Percentiles rank a stretch among this genome's conserved stretches.
These are phyloP conservation scores for Blennius ocellaris DNA, from an alignment of 2,113 vertebrate genomes.

Conservation along the genomic window DNA sequence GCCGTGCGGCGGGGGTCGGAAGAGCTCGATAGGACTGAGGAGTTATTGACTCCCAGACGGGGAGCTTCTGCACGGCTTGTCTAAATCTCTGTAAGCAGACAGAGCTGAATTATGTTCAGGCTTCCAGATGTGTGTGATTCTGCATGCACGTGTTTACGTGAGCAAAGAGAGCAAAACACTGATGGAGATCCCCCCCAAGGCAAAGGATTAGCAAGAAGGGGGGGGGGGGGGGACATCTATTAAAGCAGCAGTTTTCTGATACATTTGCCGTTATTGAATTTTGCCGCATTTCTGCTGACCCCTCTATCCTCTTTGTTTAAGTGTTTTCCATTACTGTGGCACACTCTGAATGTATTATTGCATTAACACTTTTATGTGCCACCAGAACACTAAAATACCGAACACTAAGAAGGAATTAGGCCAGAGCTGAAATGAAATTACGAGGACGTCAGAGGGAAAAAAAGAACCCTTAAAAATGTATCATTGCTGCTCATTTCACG, in stretches of 20 bases:
- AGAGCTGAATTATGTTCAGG: conserved; percentile 67
- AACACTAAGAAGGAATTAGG: conserved; percentile 65
- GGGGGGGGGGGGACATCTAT: conserved; percentile 32
- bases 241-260: conserved; percentile 51
- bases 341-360: conserved; percentile 57
- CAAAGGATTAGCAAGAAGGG: conserved; percentile 47
- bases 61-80: conserved; percentile 60
- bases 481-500: conserved; percentile 74
- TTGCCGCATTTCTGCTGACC: conserved; percentile 49
- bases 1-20: conserved; percentile 14
- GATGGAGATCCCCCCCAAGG: conserved; percentile 13
- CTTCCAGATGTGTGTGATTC: conserved; percentile 42
- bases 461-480: conserved; percentile 61
- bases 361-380: conserved; percentile 66
- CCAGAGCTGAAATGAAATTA: conserved; percentile 70
- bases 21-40: conserved; percentile 59
- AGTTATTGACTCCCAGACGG: conserved; percentile 68
- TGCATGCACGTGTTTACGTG: conserved; percentile 27
- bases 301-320: conserved; percentile 65
- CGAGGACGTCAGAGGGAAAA: conserved; percentile 38
- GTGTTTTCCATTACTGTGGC: conserved; percentile 67
- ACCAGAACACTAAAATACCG: conserved; percentile 60
- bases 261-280: conserved; percentile 68
- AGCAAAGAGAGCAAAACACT: conserved; percentile 29
- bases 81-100: conserved; percentile 65